Evolutionary conservation across 2,888 invertebrate genomes (phyloP), one percentile per base, ranked within the genome.

Genomic region (Globia sparganii): DNA sequence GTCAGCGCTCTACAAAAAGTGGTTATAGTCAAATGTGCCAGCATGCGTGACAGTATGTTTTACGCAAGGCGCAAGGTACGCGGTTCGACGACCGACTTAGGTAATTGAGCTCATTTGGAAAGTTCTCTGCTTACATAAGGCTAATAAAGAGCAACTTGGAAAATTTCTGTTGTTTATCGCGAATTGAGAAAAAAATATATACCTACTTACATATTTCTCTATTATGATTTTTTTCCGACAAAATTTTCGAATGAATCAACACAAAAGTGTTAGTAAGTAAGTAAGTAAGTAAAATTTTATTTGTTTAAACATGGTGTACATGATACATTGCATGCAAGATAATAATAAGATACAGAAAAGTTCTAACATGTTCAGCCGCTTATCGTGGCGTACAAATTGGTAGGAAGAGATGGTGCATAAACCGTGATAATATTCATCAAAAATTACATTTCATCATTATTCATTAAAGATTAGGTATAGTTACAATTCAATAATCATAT

Each of bases 21-120:
- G 37, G 80, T 75, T 84, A 56, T 40, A 72, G 25, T 65, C 65
- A 49, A 80, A 75, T 77, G 83, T 72, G 65, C 76, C 64, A 13
- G 64, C 64, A 68, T 81, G 88, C 88, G 79, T 88, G 78, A 78
- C 77, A 64, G 72, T 59, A 58, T 6, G 84, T 43, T 76, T 85
- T 85, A 78, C 80, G 46, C 64, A 72, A 72, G 34, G 62, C 59
- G 58, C 74, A 59, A 69, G 58, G 68, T 71, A 65, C 18, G 68
- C 61, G 69, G 84, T 84, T 84, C 78, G 69, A 77, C 49, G 86
- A 71, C 84, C 84, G 86, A 66, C 76, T 86, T 86, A 25, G 69
- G 74, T 79, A 84, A 86, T 72, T 75, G 86, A 69, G 76, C 56
- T 76, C 78, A 78, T 75, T 86, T 78, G 74, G 84, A 84, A 84